Base-by-base conservation (phyloP, 2,797 vertebrate genomes). In the Neosilurus hyrtlii region DNA sequence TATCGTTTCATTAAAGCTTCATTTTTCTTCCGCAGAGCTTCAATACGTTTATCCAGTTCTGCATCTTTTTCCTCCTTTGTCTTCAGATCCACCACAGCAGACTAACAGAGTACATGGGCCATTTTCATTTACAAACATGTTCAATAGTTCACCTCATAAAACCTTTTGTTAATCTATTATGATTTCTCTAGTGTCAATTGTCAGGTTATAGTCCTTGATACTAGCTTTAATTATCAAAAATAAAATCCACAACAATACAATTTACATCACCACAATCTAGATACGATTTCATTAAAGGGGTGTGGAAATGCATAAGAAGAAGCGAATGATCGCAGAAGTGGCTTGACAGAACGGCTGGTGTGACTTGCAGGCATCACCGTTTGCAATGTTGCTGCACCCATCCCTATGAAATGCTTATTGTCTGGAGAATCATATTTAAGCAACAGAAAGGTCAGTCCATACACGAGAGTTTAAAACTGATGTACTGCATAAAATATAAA, bases 31-130 rank as follows among this genome's bases (percentile, higher is more conserved):
- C 96, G 92, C 84, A 98, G 90, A 5, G 97, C 97, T 91, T 97
- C 96, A 0, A 98, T 98, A 26, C 96, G 91, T 85, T 88, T 92
- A 91, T 98, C 97, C 88, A 98, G 71, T 89, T 96, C 97, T 0
- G 96, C 96, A 61, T 97, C 96, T 85, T 97, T 97, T 89, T 97
- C 96, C 87, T 97, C 96, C 89, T 97, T 97, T 0, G 96, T 97
- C 79, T 96, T 96, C 77, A 97, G 87, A 87, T 97, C 96, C 86
- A 96, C 88, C 0, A 90, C 89, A 70, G 95, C 91, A 70, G 96
- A 96, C 96, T 97, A 88, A 0, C 30, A 82, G 16, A 61, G 10
- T 22, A 9, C 57, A 57, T 18, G 52, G 57, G 26, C 4, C 16
- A 57, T 37, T 15, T 76, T 61, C 18, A 54, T 54, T 54, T 18